A percentile compares a stretch with the other conserved stretches of the same genome.
phyloP scores from a whole-genome alignment of 2,797 vertebrate species.

The Anableps anableps region DNA sequence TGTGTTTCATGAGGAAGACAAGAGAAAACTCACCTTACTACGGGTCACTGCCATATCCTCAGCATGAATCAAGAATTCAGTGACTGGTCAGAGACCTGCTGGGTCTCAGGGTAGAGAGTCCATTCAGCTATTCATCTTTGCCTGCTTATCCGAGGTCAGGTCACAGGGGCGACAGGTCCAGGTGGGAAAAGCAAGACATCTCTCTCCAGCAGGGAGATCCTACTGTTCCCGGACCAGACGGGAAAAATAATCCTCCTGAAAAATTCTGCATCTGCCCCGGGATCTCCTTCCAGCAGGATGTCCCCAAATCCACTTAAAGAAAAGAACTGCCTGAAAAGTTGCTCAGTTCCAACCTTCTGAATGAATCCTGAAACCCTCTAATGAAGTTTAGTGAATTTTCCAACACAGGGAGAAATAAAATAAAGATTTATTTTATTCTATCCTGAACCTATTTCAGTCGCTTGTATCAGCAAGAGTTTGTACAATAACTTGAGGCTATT shows the following conservation, averaged over 20 bases:
- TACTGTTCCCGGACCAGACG: neutral
- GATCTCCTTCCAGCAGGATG: neutral
- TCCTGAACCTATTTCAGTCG: neutral
- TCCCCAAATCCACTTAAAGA: neutral
- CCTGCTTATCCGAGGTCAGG: neutral
- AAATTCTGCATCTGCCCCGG: neutral
- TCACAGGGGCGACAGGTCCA: neutral
- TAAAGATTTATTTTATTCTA: neutral
- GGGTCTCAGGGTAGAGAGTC: constrained; percentile 15
- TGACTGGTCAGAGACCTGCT: constrained; percentile 31
- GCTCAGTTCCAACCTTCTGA: neutral
- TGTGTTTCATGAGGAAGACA: neutral
- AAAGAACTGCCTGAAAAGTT: neutral
- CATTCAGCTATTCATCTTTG: neutral
- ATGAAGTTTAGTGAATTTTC: neutral
- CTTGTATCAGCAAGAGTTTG: constrained; percentile 9
- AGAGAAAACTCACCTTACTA: constrained; percentile 80
- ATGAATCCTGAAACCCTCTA: neutral
- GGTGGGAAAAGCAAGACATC: neutral
- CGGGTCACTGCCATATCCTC: constrained; percentile 84
- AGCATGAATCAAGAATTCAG: constrained; percentile 21
- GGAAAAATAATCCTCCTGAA: neutral
- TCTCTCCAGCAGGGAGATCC: neutral
- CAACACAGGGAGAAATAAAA: neutral
- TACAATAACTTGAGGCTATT: constrained; percentile 32